Evolutionary conservation across 2,888 invertebrate genomes (phyloP), one percentile per base, ranked within the genome.

Genomic region (Liopterus haemorrhoidalis): DNA sequence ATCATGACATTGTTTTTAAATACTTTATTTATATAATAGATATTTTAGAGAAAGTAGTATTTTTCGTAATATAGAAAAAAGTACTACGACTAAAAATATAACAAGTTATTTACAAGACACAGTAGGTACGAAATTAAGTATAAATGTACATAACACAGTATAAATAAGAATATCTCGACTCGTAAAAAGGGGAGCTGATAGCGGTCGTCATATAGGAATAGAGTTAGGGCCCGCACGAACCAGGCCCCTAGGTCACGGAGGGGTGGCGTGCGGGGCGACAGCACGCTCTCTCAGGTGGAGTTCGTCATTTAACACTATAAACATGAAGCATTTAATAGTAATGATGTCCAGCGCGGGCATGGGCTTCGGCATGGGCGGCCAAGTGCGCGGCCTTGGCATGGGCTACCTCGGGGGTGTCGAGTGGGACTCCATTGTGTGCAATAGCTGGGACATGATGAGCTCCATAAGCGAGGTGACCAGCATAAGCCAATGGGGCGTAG

Each of bases 361-460:
- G 73, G 48, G 76, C 75, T 44, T 77, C 77, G 59, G 76, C 64
- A 51, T 76, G 69, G 46, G 76, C 75, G 51, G 76, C 75, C 52
- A 76, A 71, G 62, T 78, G 78, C 48, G 73, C 71, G 53, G 75
- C 74, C 57, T 73, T 75, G 42, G 77, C 78, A 52, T 73, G 74
- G 47, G 76, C 75, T 43, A 78, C 77, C 59, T 76, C 77, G 30
- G 75, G 75, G 54, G 75, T 75, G 56, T 75, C 76, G 38, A 74
- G 70, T 45, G 76, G 75, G 53, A 75, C 75, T 9, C 75, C 75
- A 54, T 75, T 72, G 38, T 67, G 71, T 44, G 73, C 75, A 46
- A 64, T 56, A 2, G 62, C 60, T 18, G 67, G 67, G 12, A 59
- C 49, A 40, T 71, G 70, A 54, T 69, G 68, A 11, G 53, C 54